Conservation (phyloP, 2,888 invertebrate genomes). For the Masnerella sp. region DNA sequence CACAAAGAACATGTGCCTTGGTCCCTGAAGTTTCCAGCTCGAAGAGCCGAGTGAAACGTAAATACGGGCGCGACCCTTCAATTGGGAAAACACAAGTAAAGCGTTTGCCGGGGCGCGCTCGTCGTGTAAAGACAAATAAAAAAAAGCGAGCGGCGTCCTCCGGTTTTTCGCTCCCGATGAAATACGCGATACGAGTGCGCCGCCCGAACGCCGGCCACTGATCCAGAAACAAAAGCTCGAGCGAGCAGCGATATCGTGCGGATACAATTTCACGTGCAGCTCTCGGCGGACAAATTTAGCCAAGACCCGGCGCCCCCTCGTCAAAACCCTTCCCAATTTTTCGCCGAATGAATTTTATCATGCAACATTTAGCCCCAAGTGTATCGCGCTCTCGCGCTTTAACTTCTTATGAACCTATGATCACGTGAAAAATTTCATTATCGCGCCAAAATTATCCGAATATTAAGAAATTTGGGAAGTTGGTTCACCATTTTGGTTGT, state of each 20-base stretch:
- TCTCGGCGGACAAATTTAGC: conserved; percentile 16
- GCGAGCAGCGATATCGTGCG: conserved; percentile 17
- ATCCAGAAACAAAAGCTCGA: conserved; percentile 25
- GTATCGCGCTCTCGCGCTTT: neutral
- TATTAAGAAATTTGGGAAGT: too few relatives aligned
- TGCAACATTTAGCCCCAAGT: conserved; percentile 7
- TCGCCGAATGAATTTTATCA: conserved; percentile 16
- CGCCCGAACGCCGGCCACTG: conserved; percentile 14
- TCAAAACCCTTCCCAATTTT: conserved; percentile 12
- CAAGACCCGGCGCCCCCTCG: conserved; percentile 9
- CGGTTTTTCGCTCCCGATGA: conserved; percentile 19
- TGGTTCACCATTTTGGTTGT: too few relatives aligned
- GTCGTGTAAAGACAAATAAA: conserved; percentile 23
- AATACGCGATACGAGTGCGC: conserved; percentile 3
- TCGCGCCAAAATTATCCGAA: too few relatives aligned
- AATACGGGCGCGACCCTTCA: conserved; percentile 43
- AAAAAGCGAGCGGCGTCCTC: conserved; percentile 6
- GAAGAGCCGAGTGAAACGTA: conserved; percentile 25
- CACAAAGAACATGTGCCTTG: conserved; percentile 25
- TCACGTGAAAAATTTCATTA: too few relatives aligned
- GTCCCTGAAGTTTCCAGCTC: conserved; percentile 36
- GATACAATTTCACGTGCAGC: conserved; percentile 10
- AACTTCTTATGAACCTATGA: too few relatives aligned
- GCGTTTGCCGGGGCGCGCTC: conserved; percentile 33
- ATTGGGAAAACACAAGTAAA: conserved; percentile 36